Conservation (phyloP, 2,113 vertebrate species). For the Scopus umbretta region DNA sequence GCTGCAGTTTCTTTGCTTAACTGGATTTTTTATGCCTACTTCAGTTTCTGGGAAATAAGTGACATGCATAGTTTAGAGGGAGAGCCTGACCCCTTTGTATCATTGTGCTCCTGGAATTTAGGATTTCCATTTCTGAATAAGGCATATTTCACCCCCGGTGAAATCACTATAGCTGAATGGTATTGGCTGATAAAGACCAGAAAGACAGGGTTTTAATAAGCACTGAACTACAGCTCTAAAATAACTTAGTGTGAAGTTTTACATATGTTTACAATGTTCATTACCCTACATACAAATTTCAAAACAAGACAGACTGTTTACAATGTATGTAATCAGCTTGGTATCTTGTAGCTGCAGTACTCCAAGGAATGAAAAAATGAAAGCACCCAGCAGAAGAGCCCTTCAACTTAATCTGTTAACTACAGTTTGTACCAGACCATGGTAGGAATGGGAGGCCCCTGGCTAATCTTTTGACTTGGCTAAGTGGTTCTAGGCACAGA, state of each 20-base stretch:
- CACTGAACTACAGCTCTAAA: not conserved
- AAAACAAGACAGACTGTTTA: conserved; percentile 52
- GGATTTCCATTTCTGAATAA: conserved; percentile 55
- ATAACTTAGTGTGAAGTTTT: conserved; percentile 28
- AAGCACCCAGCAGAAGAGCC: not conserved
- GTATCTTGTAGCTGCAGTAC: not conserved
- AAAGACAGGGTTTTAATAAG: conserved; percentile 58
- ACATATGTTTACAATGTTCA: conserved; percentile 50
- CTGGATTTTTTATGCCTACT: not conserved
- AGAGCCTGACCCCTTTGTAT: not conserved
- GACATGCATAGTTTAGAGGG: not conserved
- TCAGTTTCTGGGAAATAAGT: conserved; percentile 4
- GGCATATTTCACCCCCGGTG: conserved; percentile 33
- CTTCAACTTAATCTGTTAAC: conserved; percentile 45
- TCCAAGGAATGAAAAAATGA: conserved; percentile 38
- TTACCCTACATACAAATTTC: conserved; percentile 19
- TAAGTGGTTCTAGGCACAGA: conserved; percentile 50
- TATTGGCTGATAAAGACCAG: not conserved
- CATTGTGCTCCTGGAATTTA: conserved; percentile 21
- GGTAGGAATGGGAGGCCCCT: not conserved
- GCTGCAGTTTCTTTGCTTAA: not conserved
- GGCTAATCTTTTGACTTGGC: conserved; percentile 49
- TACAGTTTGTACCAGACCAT: conserved; percentile 13
- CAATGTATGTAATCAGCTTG: conserved; percentile 34
- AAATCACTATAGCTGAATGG: conserved; percentile 51